Conservation (phyloP, 2,888 invertebrate genomes). For the Yponomeuta evonymella region DNA sequence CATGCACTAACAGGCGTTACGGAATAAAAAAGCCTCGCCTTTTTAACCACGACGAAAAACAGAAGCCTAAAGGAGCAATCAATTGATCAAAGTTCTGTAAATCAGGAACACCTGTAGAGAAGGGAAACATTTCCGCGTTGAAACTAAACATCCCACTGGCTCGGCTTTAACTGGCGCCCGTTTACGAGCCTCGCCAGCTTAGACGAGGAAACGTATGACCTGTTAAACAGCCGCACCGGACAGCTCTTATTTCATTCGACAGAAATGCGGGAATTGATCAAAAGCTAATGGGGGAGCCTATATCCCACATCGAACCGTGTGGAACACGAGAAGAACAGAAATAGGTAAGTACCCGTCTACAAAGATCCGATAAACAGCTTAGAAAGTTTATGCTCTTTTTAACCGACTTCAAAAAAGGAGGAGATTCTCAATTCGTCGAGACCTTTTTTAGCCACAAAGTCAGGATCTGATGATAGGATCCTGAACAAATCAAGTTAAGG, state of each 20-base stretch:
- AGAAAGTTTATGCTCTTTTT: neutral
- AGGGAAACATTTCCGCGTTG: slow-evolving; percentile 25
- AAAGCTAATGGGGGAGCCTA: neutral
- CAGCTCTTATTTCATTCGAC: neutral
- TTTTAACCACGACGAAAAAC: neutral
- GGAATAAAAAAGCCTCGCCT: neutral
- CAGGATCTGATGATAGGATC: no score
- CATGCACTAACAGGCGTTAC: neutral
- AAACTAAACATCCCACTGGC: slow-evolving; percentile 46
- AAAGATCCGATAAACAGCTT: neutral
- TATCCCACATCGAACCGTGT: neutral
- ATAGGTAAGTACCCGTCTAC: neutral
- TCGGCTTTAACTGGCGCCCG: slow-evolving; percentile 43
- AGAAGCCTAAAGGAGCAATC: neutral
- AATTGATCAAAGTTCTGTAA: slow-evolving; percentile 11
- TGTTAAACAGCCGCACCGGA: neutral
- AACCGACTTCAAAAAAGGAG: no score
- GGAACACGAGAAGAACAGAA: neutral
- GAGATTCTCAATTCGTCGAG: no score
- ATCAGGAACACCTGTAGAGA: neutral
- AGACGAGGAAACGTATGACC: slow-evolving; percentile 57
- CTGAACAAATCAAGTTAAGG: no score
- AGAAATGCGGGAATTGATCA: neutral
- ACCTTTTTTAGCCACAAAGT: no score
- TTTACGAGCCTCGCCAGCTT: slow-evolving; percentile 53